Conservation (phyloP, 2,888 invertebrate species). For the Melipona beecheii region DNA sequence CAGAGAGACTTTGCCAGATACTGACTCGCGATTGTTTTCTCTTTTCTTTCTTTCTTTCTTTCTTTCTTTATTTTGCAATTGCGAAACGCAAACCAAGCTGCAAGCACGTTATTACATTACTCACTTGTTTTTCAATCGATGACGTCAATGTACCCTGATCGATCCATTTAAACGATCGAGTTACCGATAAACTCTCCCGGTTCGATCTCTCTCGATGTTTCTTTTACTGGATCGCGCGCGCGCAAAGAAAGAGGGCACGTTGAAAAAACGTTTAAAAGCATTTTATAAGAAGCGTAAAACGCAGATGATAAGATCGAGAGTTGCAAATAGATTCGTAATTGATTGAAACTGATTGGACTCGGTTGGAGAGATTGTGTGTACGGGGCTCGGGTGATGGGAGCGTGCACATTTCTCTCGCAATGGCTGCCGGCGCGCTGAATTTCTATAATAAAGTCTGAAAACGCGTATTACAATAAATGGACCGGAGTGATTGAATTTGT, state of each 20-base stretch:
- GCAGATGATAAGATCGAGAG: background rate
- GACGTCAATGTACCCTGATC: background rate
- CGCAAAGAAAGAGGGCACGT: too few relatives aligned
- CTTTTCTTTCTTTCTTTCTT: too few relatives aligned
- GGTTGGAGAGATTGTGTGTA: background rate
- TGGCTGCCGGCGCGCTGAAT: background rate
- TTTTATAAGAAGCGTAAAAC: background rate
- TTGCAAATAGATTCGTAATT: conserved; percentile 2
- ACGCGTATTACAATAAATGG: background rate
- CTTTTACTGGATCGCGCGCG: background rate
- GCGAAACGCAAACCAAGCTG: background rate
- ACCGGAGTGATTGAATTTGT: conserved; percentile 3
- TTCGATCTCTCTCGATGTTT: background rate
- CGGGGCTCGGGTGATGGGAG: background rate
- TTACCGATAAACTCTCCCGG: background rate
- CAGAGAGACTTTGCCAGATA: conserved; percentile 24
- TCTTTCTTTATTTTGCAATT: conserved; percentile 7
- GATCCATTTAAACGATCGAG: background rate
- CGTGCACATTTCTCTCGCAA: background rate
- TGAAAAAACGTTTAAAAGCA: background rate
- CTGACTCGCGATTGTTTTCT: background rate
- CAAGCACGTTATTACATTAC: too few relatives aligned
- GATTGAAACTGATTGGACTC: conserved; percentile 2
- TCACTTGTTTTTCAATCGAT: conserved; percentile 4
- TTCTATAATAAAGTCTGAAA: background rate